Base-by-base conservation (phyloP, 2,797 vertebrate species). In the Pseudochirops cupreus region DNA sequence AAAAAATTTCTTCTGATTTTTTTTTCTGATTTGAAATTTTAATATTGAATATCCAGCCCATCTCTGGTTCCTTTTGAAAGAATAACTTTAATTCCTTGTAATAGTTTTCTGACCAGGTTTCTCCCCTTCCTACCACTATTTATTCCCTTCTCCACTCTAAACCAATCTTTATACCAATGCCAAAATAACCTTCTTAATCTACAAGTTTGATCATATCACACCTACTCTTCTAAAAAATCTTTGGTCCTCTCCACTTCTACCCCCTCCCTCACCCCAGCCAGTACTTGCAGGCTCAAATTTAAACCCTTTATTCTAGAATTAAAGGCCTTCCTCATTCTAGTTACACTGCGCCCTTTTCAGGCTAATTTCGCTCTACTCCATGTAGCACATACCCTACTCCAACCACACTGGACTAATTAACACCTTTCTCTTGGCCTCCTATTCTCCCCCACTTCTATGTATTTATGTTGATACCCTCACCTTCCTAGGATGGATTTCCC, bases 251-350 rank as follows among this genome's bases (percentile, higher is more conserved):
- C 59, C 59, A 67, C 31, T n/a, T 59, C 12, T 67, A 3, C 59
- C 1, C 4, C 13, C 5, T 11, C 13, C 14, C 31, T 3, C 3
- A 13, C 16, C 13, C 33, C 62, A 3, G 0, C 4, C 67, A 39
- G 14, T 74, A 39, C 16, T 74, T 74, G 39, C 11, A 39, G 1
- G 33, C 16, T 74, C 39, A 74, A 74, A 74, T 39, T 39, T 21
- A 74, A 74, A 74, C n/a, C 3, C 62, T 14, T 74, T 74, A 74
- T 74, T 74, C n/a, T n/a, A 74, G 33, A 74, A 74, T 39, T 39
- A n/a, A 74, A 39, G 16, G 16, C 5, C n/a, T 74, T 39, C 5
- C 67, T 39, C 16, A 74, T 39, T 39, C n/a, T 39, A 39, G 33
- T 21, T 21, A 74, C 14, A 74, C 4, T 39, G 6, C 21, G 9